Conservation (phyloP, 2,888 invertebrate genomes). For the Dusona sp. region DNA sequence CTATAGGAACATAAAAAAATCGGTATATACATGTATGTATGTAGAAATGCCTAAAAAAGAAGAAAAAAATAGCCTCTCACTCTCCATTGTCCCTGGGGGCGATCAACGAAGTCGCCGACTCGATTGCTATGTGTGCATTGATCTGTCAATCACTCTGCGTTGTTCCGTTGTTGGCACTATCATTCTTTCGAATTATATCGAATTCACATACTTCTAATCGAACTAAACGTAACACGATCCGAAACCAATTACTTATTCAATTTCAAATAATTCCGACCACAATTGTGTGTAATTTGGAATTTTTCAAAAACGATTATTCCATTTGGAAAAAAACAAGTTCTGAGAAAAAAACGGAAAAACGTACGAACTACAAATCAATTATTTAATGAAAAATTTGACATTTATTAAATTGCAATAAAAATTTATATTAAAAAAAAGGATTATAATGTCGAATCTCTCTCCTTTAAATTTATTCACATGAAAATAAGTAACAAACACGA, state of each 20-base stretch:
- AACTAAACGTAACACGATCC: not conserved
- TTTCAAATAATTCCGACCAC: not conserved
- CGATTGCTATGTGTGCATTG: constrained; percentile 61
- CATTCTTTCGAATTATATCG: constrained; percentile 9
- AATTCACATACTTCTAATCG: not conserved
- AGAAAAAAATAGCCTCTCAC: constrained; percentile 56
- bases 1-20: constrained; percentile 22
- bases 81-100: constrained; percentile 64
- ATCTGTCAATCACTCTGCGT: constrained; percentile 62
- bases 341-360: too few species aligned
- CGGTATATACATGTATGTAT: not conserved
- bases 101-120: constrained; percentile 61
- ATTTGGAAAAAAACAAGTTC: too few species aligned
- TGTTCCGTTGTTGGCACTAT: constrained; percentile 20
- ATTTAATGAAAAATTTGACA: too few species aligned
- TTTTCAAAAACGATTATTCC: not conserved
- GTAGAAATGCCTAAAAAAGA: constrained; percentile 32
- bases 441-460: too few species aligned
- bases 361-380: too few species aligned
- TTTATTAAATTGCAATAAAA: too few species aligned
- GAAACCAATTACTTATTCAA: constrained; percentile 18
- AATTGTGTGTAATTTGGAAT: not conserved
- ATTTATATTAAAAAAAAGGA: too few species aligned
- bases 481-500: too few species aligned
- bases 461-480: too few species aligned